Percentiles rank a stretch among this genome's conserved stretches.
These are phyloP conservation scores for Idaea aversata DNA, from an alignment of 2,888 invertebrate genomes.

Conservation along the genomic window DNA sequence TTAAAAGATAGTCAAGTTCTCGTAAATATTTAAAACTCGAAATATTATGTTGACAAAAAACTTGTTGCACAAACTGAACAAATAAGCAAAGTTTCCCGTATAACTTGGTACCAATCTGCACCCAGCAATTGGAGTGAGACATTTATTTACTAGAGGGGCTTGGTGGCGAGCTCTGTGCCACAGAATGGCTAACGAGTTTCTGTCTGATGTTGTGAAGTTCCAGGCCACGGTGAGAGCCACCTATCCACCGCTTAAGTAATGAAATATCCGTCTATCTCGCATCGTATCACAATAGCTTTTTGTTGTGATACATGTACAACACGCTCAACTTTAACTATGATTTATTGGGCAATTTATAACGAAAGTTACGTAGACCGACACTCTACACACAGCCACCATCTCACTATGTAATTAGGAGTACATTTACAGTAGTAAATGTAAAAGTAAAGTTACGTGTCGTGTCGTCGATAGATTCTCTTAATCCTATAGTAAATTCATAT, in stretches of 20 bases:
- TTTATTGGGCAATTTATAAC: constrained; percentile 12
- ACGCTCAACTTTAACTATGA: constrained; percentile 10
- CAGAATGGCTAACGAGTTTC: constrained; percentile 52
- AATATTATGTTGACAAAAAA: constrained; percentile 26
- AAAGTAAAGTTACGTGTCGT: not conserved
- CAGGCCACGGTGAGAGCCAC: constrained; percentile 41
- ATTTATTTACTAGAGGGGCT: constrained; percentile 38
- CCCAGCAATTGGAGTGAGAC: constrained; percentile 38
- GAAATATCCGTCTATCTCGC: constrained; percentile 32
- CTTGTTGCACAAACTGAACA: constrained; percentile 25
- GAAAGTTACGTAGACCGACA: not conserved
- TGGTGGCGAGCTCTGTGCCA: constrained; percentile 6
- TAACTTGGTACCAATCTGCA: constrained; percentile 32
- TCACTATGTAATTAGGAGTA: constrained; percentile 1
- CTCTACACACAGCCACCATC: not conserved
- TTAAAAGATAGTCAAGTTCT: not conserved
- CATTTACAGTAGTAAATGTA: not conserved
- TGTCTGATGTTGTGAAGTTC: constrained; percentile 51
- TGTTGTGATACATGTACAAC: constrained; percentile 5
- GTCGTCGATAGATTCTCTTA: too few relatives aligned
- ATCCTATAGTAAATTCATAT: too few relatives aligned
- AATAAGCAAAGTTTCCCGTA: constrained; percentile 25
- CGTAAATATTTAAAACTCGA: constrained; percentile 3
- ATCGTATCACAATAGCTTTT: constrained; percentile 9
- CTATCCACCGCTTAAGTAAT: constrained; percentile 33